These are phyloP conservation scores for Synanthedon vespiformis DNA, from an alignment of 2,888 invertebrate genomes.

Conservation along the genomic window DNA sequence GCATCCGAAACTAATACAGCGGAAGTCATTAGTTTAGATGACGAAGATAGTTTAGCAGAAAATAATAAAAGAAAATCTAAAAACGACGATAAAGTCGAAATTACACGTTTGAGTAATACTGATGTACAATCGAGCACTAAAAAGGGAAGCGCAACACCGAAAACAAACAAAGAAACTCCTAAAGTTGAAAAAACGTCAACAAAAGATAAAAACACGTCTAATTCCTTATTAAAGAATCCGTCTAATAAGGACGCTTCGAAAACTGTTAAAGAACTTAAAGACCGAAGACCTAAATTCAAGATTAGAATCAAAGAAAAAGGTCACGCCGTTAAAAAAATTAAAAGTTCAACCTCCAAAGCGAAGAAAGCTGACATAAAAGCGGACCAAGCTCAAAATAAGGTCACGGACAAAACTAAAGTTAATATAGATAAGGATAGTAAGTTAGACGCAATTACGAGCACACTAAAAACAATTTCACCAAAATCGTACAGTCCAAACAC, in stretches of 20 bases:
- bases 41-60: conserved; percentile 5
- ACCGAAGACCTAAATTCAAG: conserved; percentile 3
- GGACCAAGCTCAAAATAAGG: neutral
- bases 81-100: conserved; percentile 5
- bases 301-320: conserved; percentile 14
- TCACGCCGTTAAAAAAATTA: conserved; percentile 16
- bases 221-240: no score
- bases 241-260: neutral
- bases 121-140: neutral
- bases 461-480: conserved; percentile 12
- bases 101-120: neutral
- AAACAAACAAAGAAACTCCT: neutral
- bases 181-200: neutral
- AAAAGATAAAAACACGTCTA: neutral
- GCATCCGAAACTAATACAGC: conserved; percentile 13
- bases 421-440: conserved; percentile 1
- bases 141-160: conserved; percentile 7
- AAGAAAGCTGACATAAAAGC: conserved; percentile 19
- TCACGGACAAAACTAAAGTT: neutral
- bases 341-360: conserved; percentile 27
- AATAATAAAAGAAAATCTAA: conserved; percentile 12
- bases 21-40: conserved; percentile 2
- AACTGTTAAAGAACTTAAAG: neutral
- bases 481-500: conserved; percentile 6
- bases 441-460: neutral